phyloP scores from a whole-genome alignment of 1,140 invertebrate genomes.

The Augochlora pura region DNA sequence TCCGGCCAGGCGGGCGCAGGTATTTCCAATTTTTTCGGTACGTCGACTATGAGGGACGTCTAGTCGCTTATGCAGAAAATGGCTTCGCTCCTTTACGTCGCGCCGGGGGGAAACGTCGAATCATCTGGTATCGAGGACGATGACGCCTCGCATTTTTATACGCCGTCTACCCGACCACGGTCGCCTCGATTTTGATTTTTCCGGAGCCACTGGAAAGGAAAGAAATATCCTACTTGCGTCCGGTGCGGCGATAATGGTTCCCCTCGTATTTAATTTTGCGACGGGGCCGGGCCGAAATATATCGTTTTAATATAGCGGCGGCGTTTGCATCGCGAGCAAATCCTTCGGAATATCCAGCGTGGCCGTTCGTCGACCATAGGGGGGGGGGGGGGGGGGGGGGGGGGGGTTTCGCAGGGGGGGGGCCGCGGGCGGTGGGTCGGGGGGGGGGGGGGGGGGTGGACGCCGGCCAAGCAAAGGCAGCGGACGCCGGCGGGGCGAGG shows the following conservation, averaged over 20 bases:
- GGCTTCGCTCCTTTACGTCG: constrained; percentile 19
- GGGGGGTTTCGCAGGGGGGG: constrained; percentile 67
- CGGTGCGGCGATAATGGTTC: neutral
- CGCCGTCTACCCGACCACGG: too few species aligned
- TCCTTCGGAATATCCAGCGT: constrained; percentile 61
- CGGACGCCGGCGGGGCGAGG: constrained; percentile 40
- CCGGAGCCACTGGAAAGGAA: neutral
- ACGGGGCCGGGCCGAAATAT: constrained; percentile 56
- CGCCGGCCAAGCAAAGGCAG: constrained; percentile 67
- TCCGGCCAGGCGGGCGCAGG: neutral
- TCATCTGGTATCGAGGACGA: constrained; percentile 12
- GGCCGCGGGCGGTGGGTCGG: constrained; percentile 52
- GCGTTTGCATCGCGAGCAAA: constrained; percentile 67
- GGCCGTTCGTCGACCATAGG: constrained; percentile 39
- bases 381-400: neutral
- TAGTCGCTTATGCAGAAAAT: constrained; percentile 75
- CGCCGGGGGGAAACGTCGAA: constrained; percentile 6
- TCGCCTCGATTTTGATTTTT: too few species aligned
- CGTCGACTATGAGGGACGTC: constrained; percentile 53
- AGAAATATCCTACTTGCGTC: neutral
- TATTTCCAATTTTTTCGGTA: constrained; percentile 44
- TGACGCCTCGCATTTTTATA: constrained; percentile 18
- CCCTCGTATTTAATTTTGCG: constrained; percentile 32
- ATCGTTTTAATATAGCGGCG: constrained; percentile 71
- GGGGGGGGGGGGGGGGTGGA: constrained; percentile 71